These are phyloP conservation scores for Phyllotreta cruciferae DNA, from an alignment of 2,888 invertebrate genomes.

Conservation along the genomic window DNA sequence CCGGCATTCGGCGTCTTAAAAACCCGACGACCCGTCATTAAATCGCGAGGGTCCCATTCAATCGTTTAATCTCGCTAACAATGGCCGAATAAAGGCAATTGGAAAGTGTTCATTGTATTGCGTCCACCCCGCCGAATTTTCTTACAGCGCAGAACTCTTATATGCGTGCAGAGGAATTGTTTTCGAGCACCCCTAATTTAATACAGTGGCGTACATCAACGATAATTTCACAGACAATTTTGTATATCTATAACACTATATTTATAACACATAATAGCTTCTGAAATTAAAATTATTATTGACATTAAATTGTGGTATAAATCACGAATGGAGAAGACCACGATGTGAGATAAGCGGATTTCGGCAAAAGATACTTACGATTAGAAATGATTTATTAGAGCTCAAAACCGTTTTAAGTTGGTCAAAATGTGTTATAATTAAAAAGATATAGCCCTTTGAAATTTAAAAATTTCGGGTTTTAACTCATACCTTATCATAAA, in stretches of 20 bases:
- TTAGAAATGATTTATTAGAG: too few species aligned
- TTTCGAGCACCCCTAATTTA: constrained; percentile 36
- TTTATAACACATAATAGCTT: too few species aligned
- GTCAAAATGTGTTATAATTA: too few species aligned
- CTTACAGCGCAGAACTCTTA: constrained; percentile 31
- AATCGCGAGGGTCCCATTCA: constrained; percentile 36
- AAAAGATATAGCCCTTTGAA: too few species aligned
- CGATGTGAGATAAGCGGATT: too few species aligned
- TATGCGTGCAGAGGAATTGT: constrained; percentile 37
- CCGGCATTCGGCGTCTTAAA: constrained; percentile 20
- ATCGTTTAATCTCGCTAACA: constrained; percentile 34
- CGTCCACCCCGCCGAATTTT: constrained; percentile 40
- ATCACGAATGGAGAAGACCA: too few species aligned
- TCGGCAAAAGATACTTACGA: too few species aligned
- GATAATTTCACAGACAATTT: neutral
- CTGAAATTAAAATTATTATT: too few species aligned
- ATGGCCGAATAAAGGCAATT: constrained; percentile 44
- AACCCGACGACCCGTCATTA: constrained; percentile 34
- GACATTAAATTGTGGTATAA: too few species aligned
- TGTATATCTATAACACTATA: neutral
- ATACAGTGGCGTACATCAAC: constrained; percentile 2
- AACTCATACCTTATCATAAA: too few species aligned
- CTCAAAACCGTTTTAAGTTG: too few species aligned
- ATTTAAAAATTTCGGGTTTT: too few species aligned
- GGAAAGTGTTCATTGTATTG: constrained; percentile 40